Evolutionary conservation across 1,140 invertebrate genomes (phyloP).

Genomic region (Papilio polytes): DNA sequence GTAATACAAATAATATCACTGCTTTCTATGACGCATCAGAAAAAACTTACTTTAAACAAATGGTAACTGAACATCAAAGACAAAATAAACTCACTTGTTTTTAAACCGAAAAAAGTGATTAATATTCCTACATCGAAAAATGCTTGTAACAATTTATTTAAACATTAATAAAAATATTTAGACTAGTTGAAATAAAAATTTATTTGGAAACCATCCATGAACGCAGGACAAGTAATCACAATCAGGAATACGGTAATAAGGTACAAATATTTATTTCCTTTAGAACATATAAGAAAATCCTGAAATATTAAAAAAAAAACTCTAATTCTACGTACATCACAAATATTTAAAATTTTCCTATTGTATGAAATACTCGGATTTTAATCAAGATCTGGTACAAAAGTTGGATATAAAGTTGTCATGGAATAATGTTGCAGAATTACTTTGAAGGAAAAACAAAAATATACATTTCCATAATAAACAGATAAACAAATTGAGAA

Average conservation of each 20-base stretch:
- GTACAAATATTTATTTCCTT: neutral
- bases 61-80: constrained; percentile 61
- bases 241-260: neutral
- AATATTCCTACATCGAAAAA: neutral
- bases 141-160: neutral
- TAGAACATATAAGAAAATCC: neutral
- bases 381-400: neutral
- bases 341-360: neutral
- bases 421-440: constrained; percentile 49
- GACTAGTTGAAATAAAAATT: neutral
- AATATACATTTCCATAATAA: neutral
- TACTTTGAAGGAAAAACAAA: constrained; percentile 60
- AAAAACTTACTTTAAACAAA: constrained; percentile 51
- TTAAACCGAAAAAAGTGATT: neutral
- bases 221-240: too few relatives aligned
- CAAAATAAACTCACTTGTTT: constrained; percentile 40
- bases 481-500: neutral
- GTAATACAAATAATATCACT: constrained; percentile 71
- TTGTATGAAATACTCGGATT: neutral
- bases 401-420: neutral
- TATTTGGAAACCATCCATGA: too few relatives aligned
- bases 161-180: neutral
- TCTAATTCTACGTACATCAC: neutral
- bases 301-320: too few relatives aligned
- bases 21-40: constrained; percentile 55